Evolutionary conservation across 2,888 invertebrate species (phyloP), one percentile per base, ranked within the genome.

Genomic region (Drosophila suboccidentalis): DNA sequence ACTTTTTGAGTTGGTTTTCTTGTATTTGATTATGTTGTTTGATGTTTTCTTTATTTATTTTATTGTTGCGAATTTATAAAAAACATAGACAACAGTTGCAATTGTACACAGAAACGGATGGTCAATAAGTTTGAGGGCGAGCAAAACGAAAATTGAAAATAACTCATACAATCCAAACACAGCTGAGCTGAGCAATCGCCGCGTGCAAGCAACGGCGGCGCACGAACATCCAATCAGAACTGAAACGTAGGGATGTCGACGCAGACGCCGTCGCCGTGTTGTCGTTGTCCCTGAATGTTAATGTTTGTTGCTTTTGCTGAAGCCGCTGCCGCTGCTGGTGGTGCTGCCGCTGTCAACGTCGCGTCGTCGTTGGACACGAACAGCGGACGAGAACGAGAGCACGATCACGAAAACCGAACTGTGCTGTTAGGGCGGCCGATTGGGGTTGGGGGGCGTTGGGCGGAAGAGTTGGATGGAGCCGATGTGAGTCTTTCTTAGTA

Each of bases 171-270:
- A 73, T 75, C 71, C 69, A 26, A 6, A 26, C 26, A 76, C 82
- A 78, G 79, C 80, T 82, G 82, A 67, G 80, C 78, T 77, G 80
- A 66, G 65, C 72, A 84, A 84, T 86, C 80, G 83, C 79, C 90
- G 86, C 83, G 88, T 79, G 71, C 74, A 78, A 79, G 72, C 89
- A 90, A 89, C 85, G 82, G 80, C 87, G 90, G 90, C 90, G 90
- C 81, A 91, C 91, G 90, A 88, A 91, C 82, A 91, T 90, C 91
- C 85, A 90, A 91, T 85, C 89, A 89, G 90, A 90, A 91, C 91
- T 91, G 89, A 90, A 89, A 82, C 87, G 87, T 87, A 91, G 91
- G 91, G 91, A 91, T 90, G 83, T 83, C 74, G 83, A 81, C 86
- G 79, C 77, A 80, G 87, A 80, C 84, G 76, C 75, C 66, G 80